Evolutionary conservation across 1,140 invertebrate genomes (phyloP), one percentile per base, ranked within the genome.

Genomic region (Lucilia sericata): DNA sequence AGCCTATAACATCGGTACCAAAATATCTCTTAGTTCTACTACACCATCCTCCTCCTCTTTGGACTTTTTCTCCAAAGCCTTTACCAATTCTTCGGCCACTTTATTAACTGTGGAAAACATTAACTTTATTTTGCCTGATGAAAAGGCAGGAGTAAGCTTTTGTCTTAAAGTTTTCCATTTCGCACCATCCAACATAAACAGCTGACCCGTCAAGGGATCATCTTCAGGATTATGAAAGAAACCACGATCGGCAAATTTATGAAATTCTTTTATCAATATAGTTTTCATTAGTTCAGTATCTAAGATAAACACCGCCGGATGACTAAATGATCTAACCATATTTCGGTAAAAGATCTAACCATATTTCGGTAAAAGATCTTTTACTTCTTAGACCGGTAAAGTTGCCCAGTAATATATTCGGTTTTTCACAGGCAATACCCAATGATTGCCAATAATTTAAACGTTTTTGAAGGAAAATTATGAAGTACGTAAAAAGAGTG

Each of bases 71-170:
- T 19, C 60, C 14, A 83, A n/a, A 13, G 83, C 19, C 34, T 74
- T 36, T 30, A 83, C 1, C 7, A 85, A 80, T 5, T 83, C 76
- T 8, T 84, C 19, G 85, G 82, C 9, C 0, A 85, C 74, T 14
- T 19, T 25, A 0, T 65, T 74, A 84, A 78, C 91, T 0, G 88
- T 86, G 42, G 88, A 85, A 47, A 89, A 87, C 92, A 93, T 93
- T n/a, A 88, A 88, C 86, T 92, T 94, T 51, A 94, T 89, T 87
- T 93, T 94, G 0, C 91, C 91, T 4, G 92, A 91, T 0, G 93
- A 94, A 87, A 95, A 95, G 7, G 92, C 92, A 4, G 93, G 93
- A 49, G 93, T 93, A 30, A 94, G 90, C 84, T 94, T 93, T 10
- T 91, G 88, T 78, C 94, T 88, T 55, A 94, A 91, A 42, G 91